Evolutionary conservation across 2,797 vertebrate species (phyloP), one percentile per base, ranked within the genome.

Genomic region (Hoplostethus mediterraneus): DNA sequence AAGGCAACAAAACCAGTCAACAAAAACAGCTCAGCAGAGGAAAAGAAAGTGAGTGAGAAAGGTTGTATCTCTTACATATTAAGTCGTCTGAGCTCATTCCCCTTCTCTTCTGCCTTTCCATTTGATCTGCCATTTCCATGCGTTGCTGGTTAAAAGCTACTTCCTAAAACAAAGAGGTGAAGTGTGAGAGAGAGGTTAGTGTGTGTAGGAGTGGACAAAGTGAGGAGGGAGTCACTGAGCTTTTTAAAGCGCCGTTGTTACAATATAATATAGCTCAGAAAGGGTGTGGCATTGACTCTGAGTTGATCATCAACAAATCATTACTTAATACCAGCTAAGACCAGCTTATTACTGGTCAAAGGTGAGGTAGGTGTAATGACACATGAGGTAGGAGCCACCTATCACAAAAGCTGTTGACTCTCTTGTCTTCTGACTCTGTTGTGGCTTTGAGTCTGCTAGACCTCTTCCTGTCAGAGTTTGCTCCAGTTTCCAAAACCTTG

Each of bases 11-110:
- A 17, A 38, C 10, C 12, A 16, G 33, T 28, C 28, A 28, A 28
- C 2, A 28, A 28, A 2, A 28, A 49, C 58, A 69, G 3, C 8
- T 58, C 3, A 67, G 30, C 21, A 38, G 3, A 38, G 51, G 31
- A 33, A 63, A 0, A 68, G 45, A 3, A 4, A 63, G 4, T 1
- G 8, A 56, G 17, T 3, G 1, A 66, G 67, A 68, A 7, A 51
- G 12, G 16, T 45, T 5, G 0, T 54, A 30, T 49, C 10, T 16
- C 95, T 93, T 90, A 96, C 96, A 95, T 82, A 96, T 93, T 25
- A 96, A 76, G 55, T 92, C 84, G 0, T 95, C 91, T 0, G 63
- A 87, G 63, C 89, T 93, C 0, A 13, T 25, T 59, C 88, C 90
- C 91, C 90, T 83, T 85, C 90, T 87, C 80, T 87, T 91, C 55